phyloP scores from a whole-genome alignment of 2,113 vertebrate species.

The Misgurnus anguillicaudatus region DNA sequence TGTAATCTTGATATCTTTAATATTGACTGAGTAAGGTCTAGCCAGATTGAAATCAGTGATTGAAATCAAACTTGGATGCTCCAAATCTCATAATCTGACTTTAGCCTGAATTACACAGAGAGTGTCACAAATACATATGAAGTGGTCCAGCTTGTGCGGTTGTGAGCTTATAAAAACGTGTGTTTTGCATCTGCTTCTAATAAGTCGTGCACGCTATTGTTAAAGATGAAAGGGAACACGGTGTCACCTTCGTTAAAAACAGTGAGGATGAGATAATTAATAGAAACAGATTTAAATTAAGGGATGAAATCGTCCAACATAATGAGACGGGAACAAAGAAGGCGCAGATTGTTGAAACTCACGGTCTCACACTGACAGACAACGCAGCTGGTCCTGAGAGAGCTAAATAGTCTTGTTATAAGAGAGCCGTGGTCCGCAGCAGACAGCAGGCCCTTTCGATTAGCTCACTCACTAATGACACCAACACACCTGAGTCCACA shows the following conservation, averaged over 20 bases:
- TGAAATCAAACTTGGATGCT: no score
- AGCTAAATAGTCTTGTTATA: constrained; percentile 56
- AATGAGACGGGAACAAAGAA: constrained; percentile 34
- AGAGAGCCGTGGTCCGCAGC: constrained; percentile 57
- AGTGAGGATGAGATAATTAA: background rate
- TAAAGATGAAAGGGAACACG: background rate
- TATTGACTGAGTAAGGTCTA: no score
- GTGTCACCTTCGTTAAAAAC: constrained; percentile 8
- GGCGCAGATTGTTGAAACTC: constrained; percentile 14
- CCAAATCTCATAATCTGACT: no score
- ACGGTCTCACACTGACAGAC: constrained; percentile 2
- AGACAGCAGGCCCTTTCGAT: constrained; percentile 65
- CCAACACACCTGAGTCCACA: constrained; percentile 69
- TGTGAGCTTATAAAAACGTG: background rate
- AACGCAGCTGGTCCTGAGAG: constrained; percentile 42
- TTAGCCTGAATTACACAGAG: no score
- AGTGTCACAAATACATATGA: no score
- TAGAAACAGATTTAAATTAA: background rate
- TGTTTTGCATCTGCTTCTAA: background rate
- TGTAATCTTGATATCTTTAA: no score
- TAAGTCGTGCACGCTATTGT: background rate
- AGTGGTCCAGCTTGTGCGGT: background rate
- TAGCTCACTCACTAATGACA: constrained; percentile 68
- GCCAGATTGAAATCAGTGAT: no score
- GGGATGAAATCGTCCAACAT: background rate